Percentiles rank a stretch among this genome's conserved stretches.
Evolutionary conservation across 2,888 invertebrate species (phyloP).

Genomic region (Dioctria linearis): DNA sequence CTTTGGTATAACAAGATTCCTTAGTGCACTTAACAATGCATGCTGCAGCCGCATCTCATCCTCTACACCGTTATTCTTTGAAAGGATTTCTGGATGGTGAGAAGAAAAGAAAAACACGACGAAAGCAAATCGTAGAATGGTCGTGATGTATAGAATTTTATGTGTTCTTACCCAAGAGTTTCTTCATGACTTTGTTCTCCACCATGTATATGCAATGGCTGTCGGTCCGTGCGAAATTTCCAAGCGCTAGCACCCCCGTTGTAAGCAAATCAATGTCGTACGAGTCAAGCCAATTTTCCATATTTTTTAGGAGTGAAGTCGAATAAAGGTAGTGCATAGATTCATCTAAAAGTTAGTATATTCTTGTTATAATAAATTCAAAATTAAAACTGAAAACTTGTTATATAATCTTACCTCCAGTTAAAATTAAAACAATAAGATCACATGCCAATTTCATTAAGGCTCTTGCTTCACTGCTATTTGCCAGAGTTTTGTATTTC

Average conservation of each 20-base stretch:
- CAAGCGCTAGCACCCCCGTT: constrained; percentile 88
- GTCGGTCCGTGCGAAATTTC: constrained; percentile 92
- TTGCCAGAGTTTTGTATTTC: constrained; percentile 77
- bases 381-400: background rate
- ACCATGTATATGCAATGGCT: constrained; percentile 89
- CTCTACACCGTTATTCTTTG: constrained; percentile 75
- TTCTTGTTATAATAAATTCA: background rate
- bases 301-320: constrained; percentile 78
- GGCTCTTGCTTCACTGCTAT: constrained; percentile 77
- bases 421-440: constrained; percentile 85
- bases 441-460: constrained; percentile 89
- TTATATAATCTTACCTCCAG: constrained; percentile 78
- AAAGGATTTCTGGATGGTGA: constrained; percentile 68
- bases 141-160: background rate
- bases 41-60: constrained; percentile 75
- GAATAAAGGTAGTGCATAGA: constrained; percentile 90
- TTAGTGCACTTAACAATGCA: constrained; percentile 77
- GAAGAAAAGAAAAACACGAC: background rate
- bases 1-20: constrained; percentile 82
- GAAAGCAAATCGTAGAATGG: no score
- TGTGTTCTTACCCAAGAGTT: constrained; percentile 74
- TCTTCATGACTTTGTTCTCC: constrained; percentile 81
- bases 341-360: constrained; percentile 76
- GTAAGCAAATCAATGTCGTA: constrained; percentile 82
- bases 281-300: constrained; percentile 84